Base-by-base conservation (phyloP, 2,113 vertebrate species). In the Atractosteus spatula region DNA sequence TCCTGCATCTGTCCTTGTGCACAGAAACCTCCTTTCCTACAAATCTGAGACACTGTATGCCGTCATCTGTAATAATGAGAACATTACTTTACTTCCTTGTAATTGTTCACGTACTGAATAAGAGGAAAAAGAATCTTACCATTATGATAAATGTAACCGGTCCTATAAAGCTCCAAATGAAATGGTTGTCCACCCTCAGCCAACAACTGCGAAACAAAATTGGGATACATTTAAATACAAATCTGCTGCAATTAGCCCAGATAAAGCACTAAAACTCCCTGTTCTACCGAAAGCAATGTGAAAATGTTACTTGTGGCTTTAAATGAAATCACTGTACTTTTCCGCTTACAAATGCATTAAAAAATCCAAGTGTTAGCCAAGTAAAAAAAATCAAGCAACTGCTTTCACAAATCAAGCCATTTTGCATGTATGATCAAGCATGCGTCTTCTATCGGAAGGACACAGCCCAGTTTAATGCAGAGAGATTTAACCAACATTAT, bases 101-200 rank as follows among this genome's bases (percentile, higher is more conserved):
- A 65, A 54, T 71, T 12, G 61, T 29, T 62, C 41, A 66, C 17
- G 3, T 56, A 57, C 14, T 41, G 4, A 76, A 77, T 62, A 61
- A 82, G 76, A 81, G 17, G 56, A 74, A 74, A 74, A 71, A 76
- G 41, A 29, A 72, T 80, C 95, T 94, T 94, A 99, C 97, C 96
- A 98, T 91, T 87, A 99, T 98, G 89, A 99, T 96, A 82, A 98
- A 97, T 79, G 94, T 96, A 86, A 99, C 97, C 7, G 97, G 97
- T 84, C 97, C 97, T 82, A 99, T 97, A 85, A 99, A 99, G 83
- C 96, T 99, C 97, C 97, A 99, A 90, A 99, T 98, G 90, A 99
- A 99, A 87, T 98, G 97, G 85, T 98, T 99, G 89, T 99, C 97
- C 90, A 98, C 93, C 55, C 92, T 95, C 79, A 99, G 94, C 97